Base-by-base conservation (phyloP, 2,888 invertebrate genomes). In the Smittia aterrima region DNA sequence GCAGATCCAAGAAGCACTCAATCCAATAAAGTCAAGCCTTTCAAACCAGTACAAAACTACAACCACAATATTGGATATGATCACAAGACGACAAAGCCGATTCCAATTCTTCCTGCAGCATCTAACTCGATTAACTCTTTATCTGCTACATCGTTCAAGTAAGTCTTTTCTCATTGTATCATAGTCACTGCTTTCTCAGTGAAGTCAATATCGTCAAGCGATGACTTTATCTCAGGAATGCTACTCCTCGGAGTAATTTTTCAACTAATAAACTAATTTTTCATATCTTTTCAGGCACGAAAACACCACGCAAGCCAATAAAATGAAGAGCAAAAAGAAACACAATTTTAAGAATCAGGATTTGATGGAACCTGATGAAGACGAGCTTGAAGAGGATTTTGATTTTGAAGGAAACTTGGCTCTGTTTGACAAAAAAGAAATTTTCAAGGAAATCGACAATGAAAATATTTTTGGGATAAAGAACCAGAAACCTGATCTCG, bases 341-440 rank as follows among this genome's bases (percentile, higher is more conserved):
- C 53, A 22, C 13, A 74, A 16, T 2, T 4, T 18, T 13, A 74
- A 41, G 16, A 74, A 74, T 27, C 38, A 20, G 9, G 47, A 72
- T n/a, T 16, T 72, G n/a, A 72, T 72, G 72, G 58, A 72, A 16
- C 72, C 66, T 1, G 83, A 83, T 75, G 83, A 83, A 78, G 81
- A 82, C 0, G 76, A 79, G 1, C 77, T 82, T 74, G 79, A 80
- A 66, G 81, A 90, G 80, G 96, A 96, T 79, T 96, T 96, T 85
- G 96, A 96, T 85, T 96, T 96, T 86, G 96, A 96, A 81, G 94
- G 93, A 77, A 96, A 96, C 85, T 85, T 96, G 74, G 95, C 95
- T 22, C 85, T 96, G 66, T 96, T 96, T 83, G 91, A 96, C 83
- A 96, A 96, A 83, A 84, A 88, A 83, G 91, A 91, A 24, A 86